phyloP scores from a whole-genome alignment of 2,888 invertebrate genomes.

The Eledona agricola region DNA sequence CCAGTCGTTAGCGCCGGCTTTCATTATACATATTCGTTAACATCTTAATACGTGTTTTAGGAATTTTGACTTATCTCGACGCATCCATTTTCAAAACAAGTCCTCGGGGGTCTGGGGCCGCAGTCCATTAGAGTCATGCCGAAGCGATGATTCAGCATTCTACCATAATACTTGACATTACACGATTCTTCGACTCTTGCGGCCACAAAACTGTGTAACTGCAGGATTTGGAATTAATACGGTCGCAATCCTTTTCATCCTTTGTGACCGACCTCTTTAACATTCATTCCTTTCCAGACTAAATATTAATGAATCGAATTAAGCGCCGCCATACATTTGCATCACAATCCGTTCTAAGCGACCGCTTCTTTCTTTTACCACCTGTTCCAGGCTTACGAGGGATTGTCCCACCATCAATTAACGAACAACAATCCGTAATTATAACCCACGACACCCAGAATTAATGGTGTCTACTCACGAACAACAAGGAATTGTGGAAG shows the following conservation, averaged over 20 bases:
- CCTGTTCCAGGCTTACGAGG: slow-evolving; percentile 10
- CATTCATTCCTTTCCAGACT: too few relatives aligned
- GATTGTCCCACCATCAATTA: slow-evolving; percentile 22
- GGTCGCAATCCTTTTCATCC: too few relatives aligned
- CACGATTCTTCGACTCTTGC: slow-evolving; percentile 6
- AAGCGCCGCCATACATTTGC: slow-evolving; percentile 37
- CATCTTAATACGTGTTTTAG: slow-evolving; percentile 47
- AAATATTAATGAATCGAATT: too few relatives aligned
- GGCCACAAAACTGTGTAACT: neutral
- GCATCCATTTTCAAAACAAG: slow-evolving; percentile 41
- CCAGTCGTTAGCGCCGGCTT: slow-evolving; percentile 40
- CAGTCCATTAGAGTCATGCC: slow-evolving; percentile 19
- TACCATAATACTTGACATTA: slow-evolving; percentile 20
- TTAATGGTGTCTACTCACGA: slow-evolving; percentile 5
- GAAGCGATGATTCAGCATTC: slow-evolving; percentile 25
- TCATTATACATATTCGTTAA: slow-evolving; percentile 46
- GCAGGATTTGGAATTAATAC: too few relatives aligned
- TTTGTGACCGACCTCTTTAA: too few relatives aligned
- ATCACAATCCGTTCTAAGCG: slow-evolving; percentile 17
- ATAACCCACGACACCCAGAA: slow-evolving; percentile 2
- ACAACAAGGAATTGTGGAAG: slow-evolving; percentile 21
- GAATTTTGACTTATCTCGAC: slow-evolving; percentile 43
- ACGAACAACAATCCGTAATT: slow-evolving; percentile 28
- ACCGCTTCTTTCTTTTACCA: slow-evolving; percentile 11
- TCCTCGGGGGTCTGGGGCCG: slow-evolving; percentile 21